Evolutionary conservation across 2,797 vertebrate genomes (phyloP), one percentile per base, ranked within the genome.

Genomic region (Xenops minutus): DNA sequence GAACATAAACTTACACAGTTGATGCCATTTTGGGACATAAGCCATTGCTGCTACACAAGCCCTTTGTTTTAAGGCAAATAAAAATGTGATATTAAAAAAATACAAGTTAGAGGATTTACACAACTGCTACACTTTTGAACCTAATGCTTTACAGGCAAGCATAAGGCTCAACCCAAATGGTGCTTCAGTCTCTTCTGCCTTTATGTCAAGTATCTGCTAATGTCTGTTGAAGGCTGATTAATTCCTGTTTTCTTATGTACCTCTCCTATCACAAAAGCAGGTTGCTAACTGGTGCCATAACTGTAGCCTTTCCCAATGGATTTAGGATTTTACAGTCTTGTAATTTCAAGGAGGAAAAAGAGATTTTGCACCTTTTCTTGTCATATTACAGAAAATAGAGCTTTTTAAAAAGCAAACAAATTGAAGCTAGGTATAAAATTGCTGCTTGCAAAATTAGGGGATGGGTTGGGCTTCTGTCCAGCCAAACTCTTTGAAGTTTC

Each of bases 31-130:
- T 79, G 82, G 61, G 79, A 89, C 39, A 55, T 52, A 92, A 92
- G 56, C 77, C 71, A 77, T 62, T 85, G 51, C 30, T 85, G 75
- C 48, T 69, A 92, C 88, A 69, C 36, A 85, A 84, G 20, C 30
- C 83, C 68, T 93, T 96, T 93, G 59, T 92, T 93, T 79, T 93
- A 67, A 97, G 58, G 88, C 86, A 94, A 97, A 94, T 94, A 96
- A 87, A 97, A 97, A 80, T 10, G 55, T 85, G 89, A 61, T 58
- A 56, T 48, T 4, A 20, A 41, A 79, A 63, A 91, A 80, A 46
- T 23, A 30, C 55, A 93, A 94, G 77, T 93, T 63, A 75, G 54
- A 95, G 82, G 82, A 88, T 96, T 97, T 97, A 83, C 15, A 84
- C 62, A 79, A 27, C 72, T 76, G 41, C n/a, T n/a, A 27, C 9